Conservation (phyloP, 2,113 vertebrate species). For the Puffinus mauretanicus region DNA sequence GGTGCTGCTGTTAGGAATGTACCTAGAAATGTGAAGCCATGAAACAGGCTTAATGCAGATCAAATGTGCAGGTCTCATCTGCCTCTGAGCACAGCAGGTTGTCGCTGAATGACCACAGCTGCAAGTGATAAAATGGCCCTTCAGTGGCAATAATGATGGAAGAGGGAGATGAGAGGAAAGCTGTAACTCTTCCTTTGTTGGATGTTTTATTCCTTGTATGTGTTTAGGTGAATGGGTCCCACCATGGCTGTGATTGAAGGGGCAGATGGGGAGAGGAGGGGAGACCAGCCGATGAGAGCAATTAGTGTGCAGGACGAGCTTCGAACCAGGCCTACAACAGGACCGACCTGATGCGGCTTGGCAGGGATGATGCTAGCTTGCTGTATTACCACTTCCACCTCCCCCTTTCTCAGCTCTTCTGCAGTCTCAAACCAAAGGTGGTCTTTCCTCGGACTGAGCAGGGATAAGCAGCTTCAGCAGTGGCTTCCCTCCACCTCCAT, state of each 20-base stretch:
- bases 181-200: slow-evolving; percentile 1
- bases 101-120: slow-evolving; percentile 51
- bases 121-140: slow-evolving; percentile 55
- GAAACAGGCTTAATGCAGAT: slow-evolving; percentile 10
- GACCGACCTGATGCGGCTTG: neutral
- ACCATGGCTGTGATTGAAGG: neutral
- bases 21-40: neutral
- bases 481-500: neutral
- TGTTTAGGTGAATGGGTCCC: slow-evolving; percentile 3
- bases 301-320: neutral
- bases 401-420: neutral
- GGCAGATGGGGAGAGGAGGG: neutral
- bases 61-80: slow-evolving; percentile 20
- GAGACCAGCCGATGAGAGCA: neutral
- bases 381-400: neutral
- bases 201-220: neutral
- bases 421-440: neutral
- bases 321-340: neutral
- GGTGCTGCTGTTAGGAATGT: neutral
- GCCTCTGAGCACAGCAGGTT: slow-evolving; percentile 43
- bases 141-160: neutral
- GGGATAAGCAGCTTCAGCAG: neutral
- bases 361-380: no score
- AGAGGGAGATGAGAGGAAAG: neutral
- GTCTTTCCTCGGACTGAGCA: neutral